Conservation (phyloP, 1,140 invertebrate species). For the Dreissena rostriformis region DNA sequence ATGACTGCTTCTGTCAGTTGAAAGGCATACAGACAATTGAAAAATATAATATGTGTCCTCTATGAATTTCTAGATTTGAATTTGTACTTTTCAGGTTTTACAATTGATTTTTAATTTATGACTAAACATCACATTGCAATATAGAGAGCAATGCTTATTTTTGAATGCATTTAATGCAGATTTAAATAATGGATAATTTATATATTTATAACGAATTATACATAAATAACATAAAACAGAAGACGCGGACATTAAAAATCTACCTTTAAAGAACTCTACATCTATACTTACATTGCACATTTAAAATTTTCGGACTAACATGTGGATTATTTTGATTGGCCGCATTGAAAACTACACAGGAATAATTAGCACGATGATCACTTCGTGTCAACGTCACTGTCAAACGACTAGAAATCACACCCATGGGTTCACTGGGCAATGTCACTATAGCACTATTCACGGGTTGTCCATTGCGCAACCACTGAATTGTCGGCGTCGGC, state of each 20-base stretch:
- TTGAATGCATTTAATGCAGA: too few relatives aligned
- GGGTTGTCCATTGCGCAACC: constrained; percentile 66
- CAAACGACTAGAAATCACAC: constrained; percentile 52
- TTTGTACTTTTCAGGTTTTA: too few relatives aligned
- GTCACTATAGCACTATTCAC: constrained; percentile 51
- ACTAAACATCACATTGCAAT: too few relatives aligned
- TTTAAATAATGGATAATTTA: neutral
- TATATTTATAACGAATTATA: neutral
- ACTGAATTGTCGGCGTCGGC: constrained; percentile 64
- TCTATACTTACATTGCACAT: constrained; percentile 65
- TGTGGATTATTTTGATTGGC: constrained; percentile 59
- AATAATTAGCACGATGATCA: constrained; percentile 68
- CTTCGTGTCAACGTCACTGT: constrained; percentile 51
- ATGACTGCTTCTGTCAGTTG: too few relatives aligned
- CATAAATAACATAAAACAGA: neutral
- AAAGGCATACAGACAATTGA: too few relatives aligned
- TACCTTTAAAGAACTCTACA: neutral
- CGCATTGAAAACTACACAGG: constrained; percentile 66
- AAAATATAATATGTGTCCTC: too few relatives aligned
- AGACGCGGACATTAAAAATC: neutral
- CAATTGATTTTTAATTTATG: too few relatives aligned
- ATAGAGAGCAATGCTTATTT: too few relatives aligned
- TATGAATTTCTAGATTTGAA: too few relatives aligned
- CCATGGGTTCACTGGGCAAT: constrained; percentile 22
- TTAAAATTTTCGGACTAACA: constrained; percentile 42